Base-by-base conservation (phyloP, 35 echinoderm and acorn worm genomes). In the Strongylocentrotus purpuratus region DNA sequence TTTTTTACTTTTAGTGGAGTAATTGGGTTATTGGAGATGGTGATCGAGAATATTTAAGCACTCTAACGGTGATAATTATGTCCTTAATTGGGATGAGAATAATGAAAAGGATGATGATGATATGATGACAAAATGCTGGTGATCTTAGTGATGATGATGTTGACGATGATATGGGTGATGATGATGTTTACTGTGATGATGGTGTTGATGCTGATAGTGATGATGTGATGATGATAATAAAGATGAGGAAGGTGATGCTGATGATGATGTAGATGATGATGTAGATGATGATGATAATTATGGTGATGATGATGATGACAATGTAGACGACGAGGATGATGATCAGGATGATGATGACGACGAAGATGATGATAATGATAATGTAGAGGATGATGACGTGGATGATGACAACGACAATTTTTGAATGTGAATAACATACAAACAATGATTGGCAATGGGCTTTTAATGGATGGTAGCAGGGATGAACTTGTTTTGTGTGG, bases 251-350 rank as follows among this genome's bases (percentile, higher is more conserved):
- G 31, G 33, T 46, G 32, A 41, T 89, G 87, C 0, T 89, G 87
- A 89, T 45, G 87, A 89, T 89, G 32, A 89, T 89, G 87, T 33
- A 2, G 87, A 89, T 89, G 7, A 33, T 46, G 18, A 33, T 89
- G 33, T 8, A 12, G 87, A 33, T 88, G n/a, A 33, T 33, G 87
- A 33, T 88, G 87, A 88, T 33, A n/a, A 33, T 88, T 25, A 33
- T 88, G 86, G 32, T 88, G 86, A 95, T 95, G 88, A 55, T 50
- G 48, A 65, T 93, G 12, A 95, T 93, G 60, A 31, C 46, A 7
- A 20, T 61, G 61, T 45, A 52, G 47, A 71, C 14, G 48, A 12
- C 32, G 3, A 47, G 33, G 46, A 71, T 95, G 61, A 86, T 70
- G 86, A 88, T 96, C 12, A 58, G 1, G 92, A 48, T 59, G 47